Evolutionary conservation across 1,140 invertebrate species (phyloP), one percentile per base, ranked within the genome.

Genomic region (Trichoplusia ni): DNA sequence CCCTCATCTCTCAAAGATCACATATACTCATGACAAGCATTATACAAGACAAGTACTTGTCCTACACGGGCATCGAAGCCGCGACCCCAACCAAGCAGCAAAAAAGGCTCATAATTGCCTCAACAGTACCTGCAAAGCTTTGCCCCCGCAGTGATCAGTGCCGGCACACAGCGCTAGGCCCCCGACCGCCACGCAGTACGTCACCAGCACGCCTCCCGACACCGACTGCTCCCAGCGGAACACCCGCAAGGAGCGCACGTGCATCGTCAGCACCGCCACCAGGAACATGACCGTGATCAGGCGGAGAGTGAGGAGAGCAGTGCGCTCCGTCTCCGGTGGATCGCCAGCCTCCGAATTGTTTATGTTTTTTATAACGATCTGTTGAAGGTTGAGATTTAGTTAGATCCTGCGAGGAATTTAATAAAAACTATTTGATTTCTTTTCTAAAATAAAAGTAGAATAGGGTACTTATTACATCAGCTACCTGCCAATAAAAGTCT

Each of bases 171-270:
- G 21, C 1, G 75, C 67, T 13, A 85, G 40, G 2, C 79, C 84
- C 0, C 76, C 7, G 5, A 53, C 46, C 0, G 77, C 69, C 7
- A 89, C 61, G 14, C 33, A 64, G 29, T 80, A 89, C 2, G 82
- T 79, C 1, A 86, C 76, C 0, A 86, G 37, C 3, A 89, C 44
- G 2, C 84, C 86, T 1, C 80, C 84, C 18, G 76, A 70, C 16
- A 86, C 77, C 0, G 80, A 78, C 11, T 79, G 73, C 54, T 89
- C 86, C 84, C 81, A 89, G 0, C 80, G 71, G 25, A 86, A 85
- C 11, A 84, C 71, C 13, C 76, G 69, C 47, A 88, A 8, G 0
- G 79, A 81, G 0, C 81, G 69, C 3, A 81, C 11, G 31, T 88
- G 83, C 19, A 84, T 67, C 4, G 73, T 77, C 53, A 85, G 44